Conservation (phyloP, 2,888 invertebrate species). For the Amblyjoppa fuscipennis region DNA sequence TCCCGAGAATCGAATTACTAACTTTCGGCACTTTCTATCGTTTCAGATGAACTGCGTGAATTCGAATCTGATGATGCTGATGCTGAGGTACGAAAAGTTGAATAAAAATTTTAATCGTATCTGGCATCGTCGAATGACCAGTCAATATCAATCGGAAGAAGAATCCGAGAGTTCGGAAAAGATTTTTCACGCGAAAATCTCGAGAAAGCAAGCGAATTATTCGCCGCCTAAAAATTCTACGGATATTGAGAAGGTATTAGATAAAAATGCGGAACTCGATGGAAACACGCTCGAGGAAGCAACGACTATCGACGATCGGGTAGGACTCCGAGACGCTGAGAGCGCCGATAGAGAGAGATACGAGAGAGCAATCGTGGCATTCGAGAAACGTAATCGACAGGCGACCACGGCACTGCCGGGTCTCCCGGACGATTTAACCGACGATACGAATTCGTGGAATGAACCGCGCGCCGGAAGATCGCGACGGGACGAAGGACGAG, state of each 20-base stretch:
- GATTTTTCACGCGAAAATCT: not conserved
- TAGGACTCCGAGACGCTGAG: constrained; percentile 7
- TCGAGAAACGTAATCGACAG: constrained; percentile 68
- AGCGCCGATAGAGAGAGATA: constrained; percentile 63
- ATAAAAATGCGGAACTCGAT: constrained; percentile 11
- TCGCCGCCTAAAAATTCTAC: constrained; percentile 32
- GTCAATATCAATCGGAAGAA: constrained; percentile 9
- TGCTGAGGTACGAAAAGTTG: constrained; percentile 77
- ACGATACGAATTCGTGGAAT: constrained; percentile 67
- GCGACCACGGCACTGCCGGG: constrained; percentile 48
- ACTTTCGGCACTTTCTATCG: constrained; percentile 27
- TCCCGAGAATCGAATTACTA: constrained; percentile 16
- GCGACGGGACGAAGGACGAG: constrained; percentile 81
- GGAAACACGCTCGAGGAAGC: constrained; percentile 42
- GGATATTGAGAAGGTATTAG: constrained; percentile 35
- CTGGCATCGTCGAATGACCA: constrained; percentile 50
- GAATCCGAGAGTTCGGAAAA: constrained; percentile 21
- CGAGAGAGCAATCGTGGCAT: constrained; percentile 69
- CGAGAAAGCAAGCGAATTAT: constrained; percentile 3
- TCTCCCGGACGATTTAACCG: constrained; percentile 59
- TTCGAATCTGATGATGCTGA: constrained; percentile 75
- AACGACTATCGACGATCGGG: constrained; percentile 25
- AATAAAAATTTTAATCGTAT: constrained; percentile 73
- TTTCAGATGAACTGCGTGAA: constrained; percentile 78
- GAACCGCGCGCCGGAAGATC: constrained; percentile 76